Evolutionary conservation across 2,888 invertebrate species (phyloP).

Genomic region (Polymixis flavicincta): DNA sequence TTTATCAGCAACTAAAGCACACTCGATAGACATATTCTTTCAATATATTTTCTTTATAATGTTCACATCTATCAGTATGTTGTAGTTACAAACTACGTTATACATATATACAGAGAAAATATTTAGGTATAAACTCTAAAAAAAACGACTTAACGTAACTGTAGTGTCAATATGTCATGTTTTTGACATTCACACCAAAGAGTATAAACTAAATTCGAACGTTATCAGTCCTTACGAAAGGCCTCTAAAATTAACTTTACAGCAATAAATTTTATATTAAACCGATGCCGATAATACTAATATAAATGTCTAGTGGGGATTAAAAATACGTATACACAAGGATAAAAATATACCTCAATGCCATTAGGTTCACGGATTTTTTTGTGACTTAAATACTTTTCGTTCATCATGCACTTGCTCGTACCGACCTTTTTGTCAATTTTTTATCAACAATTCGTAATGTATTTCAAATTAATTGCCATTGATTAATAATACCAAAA

Average conservation of each 20-base stretch:
- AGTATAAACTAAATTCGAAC: constrained; percentile 20
- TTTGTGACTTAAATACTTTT: neutral
- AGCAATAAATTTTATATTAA: constrained; percentile 43
- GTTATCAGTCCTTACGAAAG: constrained; percentile 46
- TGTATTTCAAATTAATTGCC: neutral
- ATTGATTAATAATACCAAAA: no score
- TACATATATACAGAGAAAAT: neutral
- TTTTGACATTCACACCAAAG: neutral
- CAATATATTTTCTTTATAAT: no score
- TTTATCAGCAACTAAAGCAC: neutral
- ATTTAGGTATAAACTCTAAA: neutral
- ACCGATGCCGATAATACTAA: constrained; percentile 40
- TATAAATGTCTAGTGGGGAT: constrained; percentile 45
- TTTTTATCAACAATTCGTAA: neutral
- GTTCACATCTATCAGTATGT: neutral
- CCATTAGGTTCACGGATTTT: constrained; percentile 3
- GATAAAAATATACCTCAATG: constrained; percentile 44
- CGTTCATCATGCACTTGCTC: neutral
- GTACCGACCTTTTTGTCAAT: neutral
- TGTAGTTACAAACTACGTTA: neutral
- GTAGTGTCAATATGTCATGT: neutral
- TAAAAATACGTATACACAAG: constrained; percentile 31
- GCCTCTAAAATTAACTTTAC: constrained; percentile 35
- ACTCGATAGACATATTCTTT: neutral
- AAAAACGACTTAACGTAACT: neutral